Base-by-base conservation (phyloP, 2,888 invertebrate genomes). In the Torymus tubicola region DNA sequence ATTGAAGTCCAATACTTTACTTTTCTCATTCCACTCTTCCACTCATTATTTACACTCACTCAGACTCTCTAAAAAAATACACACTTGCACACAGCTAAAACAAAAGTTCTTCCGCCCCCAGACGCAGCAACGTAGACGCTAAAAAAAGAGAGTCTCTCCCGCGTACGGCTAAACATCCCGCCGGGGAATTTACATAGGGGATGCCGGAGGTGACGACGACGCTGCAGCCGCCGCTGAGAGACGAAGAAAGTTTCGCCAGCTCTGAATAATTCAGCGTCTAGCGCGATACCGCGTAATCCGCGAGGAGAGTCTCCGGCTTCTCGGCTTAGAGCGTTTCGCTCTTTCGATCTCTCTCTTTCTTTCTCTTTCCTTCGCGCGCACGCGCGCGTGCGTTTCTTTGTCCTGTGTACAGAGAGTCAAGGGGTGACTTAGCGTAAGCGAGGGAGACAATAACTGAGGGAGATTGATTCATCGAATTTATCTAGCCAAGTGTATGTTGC, bases 211-310 rank as follows among this genome's bases (percentile, higher is more conserved):
- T 76, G 75, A 75, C 75, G 70, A 78, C 52, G 64, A 71, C n/a
- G 5, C 31, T 8, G 5, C 42, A 1, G 42, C 42, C 42, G 42
- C 42, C 42, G 42, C 42, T 1, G 42, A 42, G 42, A 57, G 53
- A 21, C 16, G 55, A 58, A 67, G 69, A 68, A 89, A 88, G 87
- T 89, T 89, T 86, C 85, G 84, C 84, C 83, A 74, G 83, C 84
- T 85, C 85, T 90, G 90, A 89, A 90, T 90, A 86, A 90, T 90
- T 90, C 90, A 90, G 86, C 85, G 87, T 86, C 85, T 85, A 85
- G 85, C 82, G 84, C 86, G 57, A 24, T 60, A 86, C 85, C 88
- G 88, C 88, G 89, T 90, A 90, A 90, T 90, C 90, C 88, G 83
- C 81, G 83, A 42, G 42, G 42, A 42, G 42, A 42, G 42, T 42